Base-by-base conservation (phyloP, 2,113 vertebrate genomes). In the Scomber japonicus region DNA sequence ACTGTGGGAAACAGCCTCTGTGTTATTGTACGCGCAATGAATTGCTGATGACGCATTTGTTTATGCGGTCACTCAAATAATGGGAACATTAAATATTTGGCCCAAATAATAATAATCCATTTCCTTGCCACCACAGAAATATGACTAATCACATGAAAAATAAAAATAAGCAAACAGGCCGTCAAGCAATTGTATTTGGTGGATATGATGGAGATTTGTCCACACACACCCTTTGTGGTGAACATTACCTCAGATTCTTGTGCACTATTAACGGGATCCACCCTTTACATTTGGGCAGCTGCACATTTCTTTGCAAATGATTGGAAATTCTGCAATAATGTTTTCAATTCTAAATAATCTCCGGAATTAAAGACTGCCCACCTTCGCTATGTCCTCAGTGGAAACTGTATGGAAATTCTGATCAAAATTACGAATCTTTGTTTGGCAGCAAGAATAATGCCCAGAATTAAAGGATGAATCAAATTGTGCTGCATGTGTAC, bases 71-170 rank as follows among this genome's bases (percentile, higher is more conserved):
- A n/a, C 80, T 90, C 82, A 83, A 94, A 95, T 95, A 96, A 95
- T 94, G 93, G 91, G 92, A 95, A 95, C 89, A 90, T 94, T 94
- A 94, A 95, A 95, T 95, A 95, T 95, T 95, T 96, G 93, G 92
- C 71, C 84, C 21, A 80, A 92, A 94, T 91, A 89, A 93, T 94
- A 94, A 95, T 93, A 92, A 91, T 93, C 90, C 80, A 82, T 93
- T 94, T 95, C 92, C 93, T 85, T 55, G 61, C 87, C 85, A 84
- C 80, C 76, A 35, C 77, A 73, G 56, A 88, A 91, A 88, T 86
- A 84, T 79, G 73, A 91, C 78, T 71, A 92, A 93, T 92, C 87
- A 80, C 87, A 77, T 62, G 84, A 75, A 92, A 86, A 88, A 88
- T 72, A 78, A 83, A 91, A 89, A 90, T 85, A 92, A 93, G 78